A percentile compares a stretch with the other conserved stretches of the same genome.
Conservation (phyloP, 2,888 invertebrate species). For the Odontothrips loti region DNA sequence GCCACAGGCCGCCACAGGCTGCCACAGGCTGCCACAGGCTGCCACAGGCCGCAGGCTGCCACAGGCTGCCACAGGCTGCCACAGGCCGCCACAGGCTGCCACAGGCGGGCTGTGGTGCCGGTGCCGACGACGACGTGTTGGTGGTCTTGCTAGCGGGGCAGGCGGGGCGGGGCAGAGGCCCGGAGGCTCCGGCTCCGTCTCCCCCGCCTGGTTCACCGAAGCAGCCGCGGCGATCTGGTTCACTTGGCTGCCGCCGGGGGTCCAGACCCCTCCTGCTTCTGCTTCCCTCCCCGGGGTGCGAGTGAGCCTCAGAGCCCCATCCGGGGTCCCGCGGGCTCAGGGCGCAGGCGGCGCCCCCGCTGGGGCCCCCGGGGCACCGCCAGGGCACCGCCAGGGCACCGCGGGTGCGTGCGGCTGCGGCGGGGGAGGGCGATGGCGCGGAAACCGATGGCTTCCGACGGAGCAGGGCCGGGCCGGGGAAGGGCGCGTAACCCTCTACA, state of each 20-base stretch:
- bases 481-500: constrained; percentile 8
- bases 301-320: neutral
- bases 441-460: constrained; percentile 24
- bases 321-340: neutral
- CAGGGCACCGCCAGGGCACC: neutral
- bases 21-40: no score
- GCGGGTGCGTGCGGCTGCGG: neutral
- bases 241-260: neutral
- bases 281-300: neutral
- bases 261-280: neutral
- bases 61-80: no score
- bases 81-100: no score
- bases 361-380: no score
- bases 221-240: neutral
- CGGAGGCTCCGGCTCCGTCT: neutral
- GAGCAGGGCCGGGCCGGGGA: neutral
- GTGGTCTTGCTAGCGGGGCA: neutral
- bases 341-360: no score
- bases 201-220: neutral
- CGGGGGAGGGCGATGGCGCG: constrained; percentile 22
- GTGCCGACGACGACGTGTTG: no score
- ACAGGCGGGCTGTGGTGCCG: no score
- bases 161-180: neutral
- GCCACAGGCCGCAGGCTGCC: no score
- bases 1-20: no score